phyloP scores from a whole-genome alignment of 2,888 invertebrate species.

The Eupithecia tripunctaria region DNA sequence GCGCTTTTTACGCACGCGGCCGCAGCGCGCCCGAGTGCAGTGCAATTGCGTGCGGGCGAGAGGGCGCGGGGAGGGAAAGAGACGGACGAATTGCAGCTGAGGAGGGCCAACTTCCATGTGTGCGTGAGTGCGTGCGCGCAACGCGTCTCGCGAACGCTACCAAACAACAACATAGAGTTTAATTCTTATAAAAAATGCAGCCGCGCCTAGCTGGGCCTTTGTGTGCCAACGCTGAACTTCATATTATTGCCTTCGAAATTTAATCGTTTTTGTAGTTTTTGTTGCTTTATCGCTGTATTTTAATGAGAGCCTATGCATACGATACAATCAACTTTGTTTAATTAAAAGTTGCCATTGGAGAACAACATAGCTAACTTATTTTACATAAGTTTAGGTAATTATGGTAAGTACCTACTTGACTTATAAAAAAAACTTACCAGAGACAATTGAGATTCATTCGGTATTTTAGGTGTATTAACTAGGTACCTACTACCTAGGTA shows the following conservation, averaged over 20 bases:
- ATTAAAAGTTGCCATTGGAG: background rate
- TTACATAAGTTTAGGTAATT: background rate
- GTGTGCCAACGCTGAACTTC: constrained; percentile 77
- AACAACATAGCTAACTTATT: background rate
- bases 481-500: background rate
- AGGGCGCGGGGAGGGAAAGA: constrained; percentile 60
- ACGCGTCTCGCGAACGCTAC: constrained; percentile 56
- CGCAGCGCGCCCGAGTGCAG: constrained; percentile 76
- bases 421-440: background rate
- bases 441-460: background rate
- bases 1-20: constrained; percentile 83
- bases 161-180: constrained; percentile 73
- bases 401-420: background rate
- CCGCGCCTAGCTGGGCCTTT: constrained; percentile 71
- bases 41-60: constrained; percentile 81
- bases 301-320: constrained; percentile 8
- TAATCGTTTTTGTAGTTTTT: constrained; percentile 56
- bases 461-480: background rate
- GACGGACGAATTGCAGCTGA: constrained; percentile 80
- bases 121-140: constrained; percentile 73
- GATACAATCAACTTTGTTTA: background rate
- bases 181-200: constrained; percentile 78
- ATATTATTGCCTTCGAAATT: constrained; percentile 68
- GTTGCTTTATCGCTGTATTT: constrained; percentile 31
- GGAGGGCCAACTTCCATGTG: constrained; percentile 72